Evolutionary conservation across 2,888 invertebrate genomes (phyloP), one percentile per base, ranked within the genome.

Genomic region (Ferdinandea cuprea): DNA sequence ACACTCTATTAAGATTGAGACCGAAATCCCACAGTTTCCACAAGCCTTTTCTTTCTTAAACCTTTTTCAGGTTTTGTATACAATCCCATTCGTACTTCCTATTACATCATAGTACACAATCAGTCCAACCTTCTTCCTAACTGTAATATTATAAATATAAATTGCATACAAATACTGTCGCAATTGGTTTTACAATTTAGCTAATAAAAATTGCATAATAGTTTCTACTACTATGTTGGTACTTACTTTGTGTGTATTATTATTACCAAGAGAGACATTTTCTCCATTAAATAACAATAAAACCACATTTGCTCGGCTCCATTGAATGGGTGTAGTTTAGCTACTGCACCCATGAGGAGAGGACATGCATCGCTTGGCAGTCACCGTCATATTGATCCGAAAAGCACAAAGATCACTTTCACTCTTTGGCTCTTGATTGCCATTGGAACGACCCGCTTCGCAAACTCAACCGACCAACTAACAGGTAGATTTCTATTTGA

Each of bases 311-410:
- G 46, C 37, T 46, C 35, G 15, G 48, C 50, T 48, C 7, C 25
- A 40, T 50, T 17, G 1, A n/a, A n/a, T n/a, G n/a, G n/a, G n/a
- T n/a, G 21, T 61, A 30, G 13, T 8, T 19, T 30, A 6, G 13
- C 35, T 30, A 37, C 37, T 50, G 50, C 63, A 15, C 65, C 65
- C 28, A 35, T 35, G 44, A 44, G 30, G 46, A 61, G 44, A n/a
- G n/a, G 65, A 65, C 11, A 40, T 50, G 65, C 50, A 35, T 65
- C 50, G 28, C 46, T 63, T 50, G 48, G 48, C 15, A 32, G 21
- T 11, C 19, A 28, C 28, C 7, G n/a, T 28, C 15, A 59, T 6
- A 17, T 1, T 7, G n/a, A 32, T 19, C 25, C 19, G n/a, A n/a
- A 1, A 50, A 28, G 40, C 28, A 11, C 8, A 50, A 40, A 44